A percentile compares a stretch with the other conserved stretches of the same genome.
These are phyloP conservation scores for Enteromius fasciolatus DNA, from an alignment of 2,797 vertebrate genomes.

Conservation along the genomic window DNA sequence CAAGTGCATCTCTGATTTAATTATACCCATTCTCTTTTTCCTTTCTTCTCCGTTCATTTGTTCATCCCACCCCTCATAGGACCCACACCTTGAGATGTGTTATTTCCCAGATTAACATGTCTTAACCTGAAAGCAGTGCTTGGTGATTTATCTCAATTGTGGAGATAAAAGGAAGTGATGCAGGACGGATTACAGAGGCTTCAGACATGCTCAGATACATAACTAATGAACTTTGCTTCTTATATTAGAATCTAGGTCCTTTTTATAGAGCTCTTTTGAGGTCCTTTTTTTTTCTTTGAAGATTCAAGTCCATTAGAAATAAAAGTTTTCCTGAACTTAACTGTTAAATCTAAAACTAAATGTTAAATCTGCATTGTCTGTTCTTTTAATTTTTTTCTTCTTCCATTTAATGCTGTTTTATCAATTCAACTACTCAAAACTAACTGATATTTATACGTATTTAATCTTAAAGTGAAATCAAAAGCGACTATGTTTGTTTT, in stretches of 20 bases:
- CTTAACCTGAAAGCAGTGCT: conserved; percentile 48
- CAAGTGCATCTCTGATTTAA: conserved; percentile 70
- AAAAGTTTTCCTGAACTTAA: conserved; percentile 16
- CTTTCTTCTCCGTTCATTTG: conserved; percentile 47
- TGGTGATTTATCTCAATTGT: conserved; percentile 62
- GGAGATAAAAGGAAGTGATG: conserved; percentile 53
- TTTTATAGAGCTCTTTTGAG: neutral
- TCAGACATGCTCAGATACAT: conserved; percentile 65
- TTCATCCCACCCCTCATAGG: conserved; percentile 41
- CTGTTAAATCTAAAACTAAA: neutral
- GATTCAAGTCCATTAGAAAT: neutral
- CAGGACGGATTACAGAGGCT: conserved; percentile 63
- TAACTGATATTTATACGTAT: neutral
- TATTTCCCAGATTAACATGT: conserved; percentile 61
- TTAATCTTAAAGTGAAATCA: neutral
- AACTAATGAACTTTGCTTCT: conserved; percentile 63
- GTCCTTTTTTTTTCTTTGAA: neutral
- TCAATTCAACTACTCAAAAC: neutral
- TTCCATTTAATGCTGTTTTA: neutral
- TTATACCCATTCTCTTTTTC: conserved; percentile 56
- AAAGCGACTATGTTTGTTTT: too few species aligned
- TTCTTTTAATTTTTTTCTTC: neutral
- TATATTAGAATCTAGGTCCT: conserved; percentile 38
- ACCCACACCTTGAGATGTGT: conserved; percentile 46
- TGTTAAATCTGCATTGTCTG: neutral